phyloP scores from a whole-genome alignment of 2,888 invertebrate species.

The Xestia rhomboidea region DNA sequence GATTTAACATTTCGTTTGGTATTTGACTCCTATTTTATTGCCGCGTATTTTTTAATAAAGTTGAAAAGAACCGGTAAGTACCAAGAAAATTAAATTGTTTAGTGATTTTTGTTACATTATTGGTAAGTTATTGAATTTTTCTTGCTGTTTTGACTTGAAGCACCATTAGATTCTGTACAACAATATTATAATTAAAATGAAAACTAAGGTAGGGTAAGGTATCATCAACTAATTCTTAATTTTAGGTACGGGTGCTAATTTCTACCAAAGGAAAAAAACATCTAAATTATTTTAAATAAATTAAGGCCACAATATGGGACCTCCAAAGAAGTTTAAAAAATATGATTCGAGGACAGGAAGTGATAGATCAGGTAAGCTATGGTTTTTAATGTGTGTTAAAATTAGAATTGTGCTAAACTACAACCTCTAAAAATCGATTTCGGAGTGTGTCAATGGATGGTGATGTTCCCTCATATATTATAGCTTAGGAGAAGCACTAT shows the following conservation, averaged over 20 bases:
- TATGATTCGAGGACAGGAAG: slow-evolving; percentile 86
- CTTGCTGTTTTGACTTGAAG: neutral
- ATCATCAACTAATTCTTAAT: neutral
- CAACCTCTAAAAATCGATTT: neutral
- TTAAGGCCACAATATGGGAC: slow-evolving; percentile 79
- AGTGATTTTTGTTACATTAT: slow-evolving; percentile 14
- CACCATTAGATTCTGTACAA: neutral
- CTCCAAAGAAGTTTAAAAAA: slow-evolving; percentile 88
- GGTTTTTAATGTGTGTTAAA: neutral
- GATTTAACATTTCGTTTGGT: neutral
- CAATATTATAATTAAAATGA: neutral
- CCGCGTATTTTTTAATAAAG: neutral
- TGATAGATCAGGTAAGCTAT: slow-evolving; percentile 84
- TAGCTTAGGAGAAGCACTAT: neutral
- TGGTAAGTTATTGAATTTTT: slow-evolving; percentile 25
- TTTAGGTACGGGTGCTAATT: slow-evolving; percentile 24
- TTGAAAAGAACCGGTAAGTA: neutral
- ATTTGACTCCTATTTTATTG: neutral
- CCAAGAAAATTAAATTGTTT: neutral
- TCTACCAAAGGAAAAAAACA: neutral
- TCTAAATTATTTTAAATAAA: neutral
- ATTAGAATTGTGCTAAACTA: neutral
- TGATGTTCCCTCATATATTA: neutral
- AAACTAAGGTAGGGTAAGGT: neutral
- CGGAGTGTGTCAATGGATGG: slow-evolving; percentile 6